phyloP scores from a whole-genome alignment of 2,113 vertebrate genomes.

The Calyptommatus sinebrachiatus region DNA sequence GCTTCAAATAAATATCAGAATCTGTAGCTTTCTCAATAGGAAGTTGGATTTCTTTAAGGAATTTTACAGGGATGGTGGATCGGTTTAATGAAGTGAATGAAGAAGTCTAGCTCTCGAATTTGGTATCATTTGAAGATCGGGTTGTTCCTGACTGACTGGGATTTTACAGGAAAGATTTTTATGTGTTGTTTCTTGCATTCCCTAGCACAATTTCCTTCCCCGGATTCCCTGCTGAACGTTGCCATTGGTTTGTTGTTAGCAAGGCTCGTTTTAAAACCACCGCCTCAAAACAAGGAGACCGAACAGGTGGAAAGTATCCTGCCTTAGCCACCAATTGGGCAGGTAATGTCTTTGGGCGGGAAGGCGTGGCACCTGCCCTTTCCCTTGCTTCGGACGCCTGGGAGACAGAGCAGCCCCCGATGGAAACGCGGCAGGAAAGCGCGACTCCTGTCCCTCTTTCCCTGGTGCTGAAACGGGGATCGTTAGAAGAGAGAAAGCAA shows the following conservation, averaged over 20 bases:
- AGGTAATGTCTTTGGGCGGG: not conserved
- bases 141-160: not conserved
- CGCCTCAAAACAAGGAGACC: not conserved
- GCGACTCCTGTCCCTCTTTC: not conserved
- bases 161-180: not conserved
- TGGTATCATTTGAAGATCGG: not conserved
- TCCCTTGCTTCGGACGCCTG: not conserved
- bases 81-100: not conserved
- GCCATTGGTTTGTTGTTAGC: not conserved
- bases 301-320: not conserved
- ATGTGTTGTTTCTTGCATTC: not conserved
- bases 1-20: not conserved
- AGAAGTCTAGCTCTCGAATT: not conserved
- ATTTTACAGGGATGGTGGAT: not conserved
- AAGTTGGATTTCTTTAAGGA: accelerated
- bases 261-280: not conserved
- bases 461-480: not conserved
- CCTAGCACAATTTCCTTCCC: not conserved
- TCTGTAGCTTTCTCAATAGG: not conserved
- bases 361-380: no score
- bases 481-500: not conserved
- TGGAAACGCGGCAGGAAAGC: not conserved
- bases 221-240: not conserved
- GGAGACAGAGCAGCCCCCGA: not conserved
- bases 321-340: not conserved